phyloP scores from a whole-genome alignment of 1,140 invertebrate genomes.

The Tetragnatha versicolor region DNA sequence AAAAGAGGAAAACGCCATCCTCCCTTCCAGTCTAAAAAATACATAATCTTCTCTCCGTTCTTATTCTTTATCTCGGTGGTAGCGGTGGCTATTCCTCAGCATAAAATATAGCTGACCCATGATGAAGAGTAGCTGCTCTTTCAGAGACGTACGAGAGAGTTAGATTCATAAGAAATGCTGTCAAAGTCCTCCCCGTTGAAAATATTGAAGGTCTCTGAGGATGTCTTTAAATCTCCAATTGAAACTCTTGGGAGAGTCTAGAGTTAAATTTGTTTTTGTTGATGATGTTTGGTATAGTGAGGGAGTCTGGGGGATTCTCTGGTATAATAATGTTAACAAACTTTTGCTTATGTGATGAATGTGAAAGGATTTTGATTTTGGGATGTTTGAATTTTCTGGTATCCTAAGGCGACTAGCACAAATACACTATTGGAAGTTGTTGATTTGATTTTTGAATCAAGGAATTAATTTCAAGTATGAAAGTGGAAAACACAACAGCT shows the following conservation, averaged over 20 bases:
- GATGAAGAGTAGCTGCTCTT: conserved; percentile 5
- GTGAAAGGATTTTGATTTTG: too few relatives aligned
- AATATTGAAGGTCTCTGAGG: not conserved
- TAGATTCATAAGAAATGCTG: conserved; percentile 19
- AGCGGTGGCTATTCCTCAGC: not conserved
- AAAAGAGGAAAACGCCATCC: not conserved
- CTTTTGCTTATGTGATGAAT: too few relatives aligned
- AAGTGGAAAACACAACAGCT: too few relatives aligned
- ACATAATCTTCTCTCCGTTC: not conserved
- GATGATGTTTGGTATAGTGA: too few relatives aligned
- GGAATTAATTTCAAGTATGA: too few relatives aligned
- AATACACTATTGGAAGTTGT: too few relatives aligned
- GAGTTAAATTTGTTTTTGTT: too few relatives aligned
- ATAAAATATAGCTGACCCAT: conserved; percentile 15
- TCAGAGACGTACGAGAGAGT: conserved; percentile 15
- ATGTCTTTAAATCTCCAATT: conserved; percentile 17
- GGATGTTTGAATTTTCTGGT: too few relatives aligned
- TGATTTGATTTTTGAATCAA: too few relatives aligned
- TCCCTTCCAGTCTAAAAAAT: not conserved
- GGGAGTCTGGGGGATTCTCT: too few relatives aligned
- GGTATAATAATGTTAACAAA: too few relatives aligned
- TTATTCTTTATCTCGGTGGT: not conserved
- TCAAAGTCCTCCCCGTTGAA: conserved; percentile 12
- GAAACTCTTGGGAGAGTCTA: not conserved
- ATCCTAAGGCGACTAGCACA: too few relatives aligned